phyloP scores from a whole-genome alignment of 1,140 invertebrate genomes.

The Zaprionus vittiger region DNA sequence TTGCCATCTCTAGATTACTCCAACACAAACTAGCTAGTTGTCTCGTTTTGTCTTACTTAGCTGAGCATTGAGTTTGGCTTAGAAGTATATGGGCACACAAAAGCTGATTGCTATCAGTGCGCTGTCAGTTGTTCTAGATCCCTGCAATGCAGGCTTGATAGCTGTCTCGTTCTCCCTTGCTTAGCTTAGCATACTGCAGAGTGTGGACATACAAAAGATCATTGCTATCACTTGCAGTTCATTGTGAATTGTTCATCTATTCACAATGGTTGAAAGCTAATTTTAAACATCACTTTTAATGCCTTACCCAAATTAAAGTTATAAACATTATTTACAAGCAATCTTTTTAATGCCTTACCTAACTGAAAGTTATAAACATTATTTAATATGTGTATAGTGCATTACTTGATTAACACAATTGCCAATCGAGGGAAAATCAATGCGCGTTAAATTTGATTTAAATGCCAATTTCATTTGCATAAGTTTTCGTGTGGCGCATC shows the following conservation, averaged over 20 bases:
- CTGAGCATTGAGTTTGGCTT: no score
- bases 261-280: neutral
- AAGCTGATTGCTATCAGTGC: neutral
- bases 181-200: neutral
- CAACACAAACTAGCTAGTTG: neutral
- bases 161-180: neutral
- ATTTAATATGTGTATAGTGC: conserved; percentile 31
- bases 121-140: neutral
- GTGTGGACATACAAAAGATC: neutral
- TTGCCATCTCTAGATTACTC: neutral
- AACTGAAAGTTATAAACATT: neutral
- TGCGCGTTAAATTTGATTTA: conserved; percentile 56
- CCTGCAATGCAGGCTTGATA: neutral
- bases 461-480: conserved; percentile 66
- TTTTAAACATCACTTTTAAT: neutral
- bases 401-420: conserved; percentile 38
- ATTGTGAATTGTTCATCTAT: neutral
- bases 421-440: conserved; percentile 48
- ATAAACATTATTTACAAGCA: neutral
- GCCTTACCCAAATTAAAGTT: neutral
- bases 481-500: conserved; percentile 50
- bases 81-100: neutral
- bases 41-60: neutral
- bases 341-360: neutral
- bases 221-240: neutral